Percentiles rank a stretch among this genome's conserved stretches.
These are phyloP conservation scores for Contarinia nasturtii DNA, from an alignment of 1,140 invertebrate genomes.

Conservation along the genomic window DNA sequence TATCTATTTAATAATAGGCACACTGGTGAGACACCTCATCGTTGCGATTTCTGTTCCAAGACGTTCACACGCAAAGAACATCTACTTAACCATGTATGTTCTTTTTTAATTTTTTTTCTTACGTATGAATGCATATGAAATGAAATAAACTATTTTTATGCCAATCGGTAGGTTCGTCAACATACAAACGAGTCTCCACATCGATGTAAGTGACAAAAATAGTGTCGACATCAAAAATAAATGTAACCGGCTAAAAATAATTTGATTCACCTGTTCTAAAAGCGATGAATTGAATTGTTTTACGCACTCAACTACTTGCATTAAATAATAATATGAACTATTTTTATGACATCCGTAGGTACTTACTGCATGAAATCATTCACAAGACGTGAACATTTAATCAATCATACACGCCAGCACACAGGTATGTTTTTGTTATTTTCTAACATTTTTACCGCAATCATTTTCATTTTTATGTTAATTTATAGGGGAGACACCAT, in stretches of 20 bases:
- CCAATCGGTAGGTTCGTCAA: conserved; percentile 30
- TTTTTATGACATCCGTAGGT: no score
- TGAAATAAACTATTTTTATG: background rate
- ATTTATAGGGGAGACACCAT: conserved; percentile 65
- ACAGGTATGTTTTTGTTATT: conserved; percentile 48
- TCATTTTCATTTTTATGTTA: conserved; percentile 36
- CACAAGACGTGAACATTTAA: conserved; percentile 57
- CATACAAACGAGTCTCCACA: conserved; percentile 30
- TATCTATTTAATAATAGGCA: conserved; percentile 30
- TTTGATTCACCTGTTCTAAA: conserved; percentile 13
- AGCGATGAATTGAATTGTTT: conserved; percentile 22
- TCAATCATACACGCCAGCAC: conserved; percentile 61
- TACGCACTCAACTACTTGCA: no score
- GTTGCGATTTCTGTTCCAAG: conserved; percentile 67
- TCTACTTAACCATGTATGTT: conserved; percentile 62
- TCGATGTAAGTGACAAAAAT: conserved; percentile 11
- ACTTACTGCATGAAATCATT: conserved; percentile 55
- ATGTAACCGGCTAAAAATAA: no score
- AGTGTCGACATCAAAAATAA: no score
- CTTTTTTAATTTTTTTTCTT: no score
- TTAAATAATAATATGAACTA: no score
- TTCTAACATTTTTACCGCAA: background rate
- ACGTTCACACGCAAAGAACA: conserved; percentile 69
- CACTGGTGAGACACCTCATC: conserved; percentile 71
- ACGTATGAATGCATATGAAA: no score